These are phyloP conservation scores for Glossophaga mutica DNA, from an alignment of 2,797 vertebrate species.

Conservation along the genomic window DNA sequence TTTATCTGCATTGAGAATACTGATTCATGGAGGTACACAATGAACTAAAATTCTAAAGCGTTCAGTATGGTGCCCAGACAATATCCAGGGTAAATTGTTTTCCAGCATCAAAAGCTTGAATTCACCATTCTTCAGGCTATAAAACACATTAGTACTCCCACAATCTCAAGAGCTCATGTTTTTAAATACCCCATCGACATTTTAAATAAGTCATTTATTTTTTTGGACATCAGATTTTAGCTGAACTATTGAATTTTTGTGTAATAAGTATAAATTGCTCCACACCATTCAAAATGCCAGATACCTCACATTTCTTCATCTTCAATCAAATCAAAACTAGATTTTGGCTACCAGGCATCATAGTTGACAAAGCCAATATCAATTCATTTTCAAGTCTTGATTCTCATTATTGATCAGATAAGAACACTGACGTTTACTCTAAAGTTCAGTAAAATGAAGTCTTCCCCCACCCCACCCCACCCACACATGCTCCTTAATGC, in stretches of 20 bases:
- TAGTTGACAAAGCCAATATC: background rate
- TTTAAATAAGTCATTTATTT: conserved; percentile 44
- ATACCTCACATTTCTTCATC: background rate
- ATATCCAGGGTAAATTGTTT: conserved; percentile 70
- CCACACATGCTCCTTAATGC: background rate
- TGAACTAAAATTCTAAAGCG: conserved; percentile 67
- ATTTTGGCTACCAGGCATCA: background rate
- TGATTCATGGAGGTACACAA: conserved; percentile 68
- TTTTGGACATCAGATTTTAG: conserved; percentile 5
- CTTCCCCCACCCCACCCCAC: no score
- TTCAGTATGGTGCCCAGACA: conserved; percentile 55
- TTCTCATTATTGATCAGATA: background rate
- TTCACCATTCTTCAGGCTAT: conserved; percentile 4
- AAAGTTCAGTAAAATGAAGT: background rate
- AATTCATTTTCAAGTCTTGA: background rate
- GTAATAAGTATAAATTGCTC: background rate
- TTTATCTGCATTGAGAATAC: conserved; percentile 44
- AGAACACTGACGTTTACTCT: background rate
- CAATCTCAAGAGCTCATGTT: conserved; percentile 14
- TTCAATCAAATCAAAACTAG: background rate
- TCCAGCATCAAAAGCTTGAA: conserved; percentile 46
- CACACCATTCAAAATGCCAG: background rate
- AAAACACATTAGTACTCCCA: conserved; percentile 13
- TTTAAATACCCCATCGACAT: conserved; percentile 41
- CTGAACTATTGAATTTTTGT: conserved; percentile 23